Base-by-base conservation (phyloP, 2,113 vertebrate genomes). In the Trematomus loennbergii region DNA sequence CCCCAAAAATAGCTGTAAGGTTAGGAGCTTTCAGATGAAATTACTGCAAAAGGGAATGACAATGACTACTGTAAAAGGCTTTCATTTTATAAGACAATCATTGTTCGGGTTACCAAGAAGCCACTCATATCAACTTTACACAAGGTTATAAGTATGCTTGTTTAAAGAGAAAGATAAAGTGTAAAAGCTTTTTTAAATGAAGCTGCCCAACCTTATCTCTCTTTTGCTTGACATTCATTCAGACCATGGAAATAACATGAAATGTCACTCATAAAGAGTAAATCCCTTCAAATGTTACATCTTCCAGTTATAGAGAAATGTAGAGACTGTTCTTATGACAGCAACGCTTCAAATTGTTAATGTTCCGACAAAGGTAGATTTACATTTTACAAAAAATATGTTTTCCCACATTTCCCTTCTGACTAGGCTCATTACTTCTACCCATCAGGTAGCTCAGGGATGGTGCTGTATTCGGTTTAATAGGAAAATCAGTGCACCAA, bases 171-270 rank as follows among this genome's bases (percentile, higher is more conserved):
- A 54, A 61, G 12, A 25, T 60, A 20, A 43, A 54, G 43, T 45
- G 33, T 25, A 45, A 74, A 45, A 45, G 9, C 16, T 46, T 25
- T 62, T 12, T 29, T 45, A 5, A 58, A 68, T 13, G 45, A 29
- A 20, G 49, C n/a, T 67, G n/a, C 9, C 52, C 20, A n/a, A 40
- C 45, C 3, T 5, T 46, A 33, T 54, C 54, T 64, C 22, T 62
- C 2, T 3, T 59, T 73, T 74, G 29, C 72, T 50, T 75, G 73
- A 75, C 68, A 72, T 78, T 84, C 82, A 60, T 69, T 79, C 63
- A 59, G 15, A 82, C 62, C 50, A 55, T 48, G 36, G 10, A 62
- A 45, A 65, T 77, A 64, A 60, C 12, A 58, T 48, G 75, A 80
- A 70, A 80, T 65, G 40, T 48, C 80, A 78, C 29, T 80, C 50